Evolutionary conservation across 2,113 vertebrate species (phyloP).

Genomic region (Tonatia bakeri): DNA sequence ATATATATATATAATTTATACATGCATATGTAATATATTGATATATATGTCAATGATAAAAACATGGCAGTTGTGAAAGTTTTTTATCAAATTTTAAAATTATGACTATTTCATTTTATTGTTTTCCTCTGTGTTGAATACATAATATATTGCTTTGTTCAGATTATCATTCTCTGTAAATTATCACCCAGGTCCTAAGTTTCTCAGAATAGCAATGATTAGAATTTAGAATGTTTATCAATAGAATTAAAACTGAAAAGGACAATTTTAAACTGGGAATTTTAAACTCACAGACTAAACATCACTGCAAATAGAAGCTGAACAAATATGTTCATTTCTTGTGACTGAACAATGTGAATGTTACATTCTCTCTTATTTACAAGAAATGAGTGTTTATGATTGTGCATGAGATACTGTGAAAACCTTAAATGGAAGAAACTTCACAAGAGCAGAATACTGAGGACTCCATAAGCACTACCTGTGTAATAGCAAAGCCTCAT

Average conservation of each 20-base stretch:
- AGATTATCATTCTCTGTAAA: not conserved
- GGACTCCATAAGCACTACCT: not conserved
- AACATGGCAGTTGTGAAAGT: not conserved
- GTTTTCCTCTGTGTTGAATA: not conserved
- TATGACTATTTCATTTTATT: not conserved
- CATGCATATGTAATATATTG: not conserved
- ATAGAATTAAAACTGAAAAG: not conserved
- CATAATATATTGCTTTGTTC: not conserved
- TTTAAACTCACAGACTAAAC: not conserved
- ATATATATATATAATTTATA: not conserved
- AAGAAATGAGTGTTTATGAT: not conserved
- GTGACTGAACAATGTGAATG: not conserved
- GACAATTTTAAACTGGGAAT: not conserved
- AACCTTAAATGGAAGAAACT: not conserved
- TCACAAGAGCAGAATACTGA: not conserved
- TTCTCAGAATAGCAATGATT: not conserved
- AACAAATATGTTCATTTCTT: not conserved
- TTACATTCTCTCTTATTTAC: not conserved
- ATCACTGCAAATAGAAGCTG: not conserved
- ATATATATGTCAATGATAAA: not conserved
- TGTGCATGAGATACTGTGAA: not conserved
- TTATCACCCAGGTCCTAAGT: not conserved
- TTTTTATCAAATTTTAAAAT: not conserved
- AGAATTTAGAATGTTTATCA: not conserved
- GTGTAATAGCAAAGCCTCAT: not conserved